These are phyloP conservation scores for Lanistes nyassanus DNA, from an alignment of 1,140 invertebrate genomes.

Conservation along the genomic window DNA sequence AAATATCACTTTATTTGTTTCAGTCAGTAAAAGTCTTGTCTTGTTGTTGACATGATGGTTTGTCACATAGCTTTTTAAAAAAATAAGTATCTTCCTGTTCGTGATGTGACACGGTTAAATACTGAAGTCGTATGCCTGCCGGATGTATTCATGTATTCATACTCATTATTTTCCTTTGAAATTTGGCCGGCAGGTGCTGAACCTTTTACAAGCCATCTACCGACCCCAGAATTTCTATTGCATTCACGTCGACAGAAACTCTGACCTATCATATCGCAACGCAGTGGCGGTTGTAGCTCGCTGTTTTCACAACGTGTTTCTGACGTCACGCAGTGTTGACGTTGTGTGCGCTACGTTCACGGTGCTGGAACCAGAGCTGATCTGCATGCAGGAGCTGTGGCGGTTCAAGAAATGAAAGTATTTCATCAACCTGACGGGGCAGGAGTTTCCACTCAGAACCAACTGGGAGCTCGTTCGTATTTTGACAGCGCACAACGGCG, in stretches of 20 bases:
- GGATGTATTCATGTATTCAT: too few relatives aligned
- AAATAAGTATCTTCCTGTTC: too few relatives aligned
- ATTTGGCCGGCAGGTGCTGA: not conserved
- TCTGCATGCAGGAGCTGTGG: slow-evolving; percentile 44
- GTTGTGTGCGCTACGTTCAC: slow-evolving; percentile 43
- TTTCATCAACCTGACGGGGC: slow-evolving; percentile 54
- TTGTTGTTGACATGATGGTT: too few relatives aligned
- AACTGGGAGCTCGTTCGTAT: slow-evolving; percentile 52
- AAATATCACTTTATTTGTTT: too few relatives aligned
- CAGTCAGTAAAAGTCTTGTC: too few relatives aligned
- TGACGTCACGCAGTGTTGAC: slow-evolving; percentile 35
- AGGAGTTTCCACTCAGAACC: slow-evolving; percentile 56
- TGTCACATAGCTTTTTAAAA: too few relatives aligned
- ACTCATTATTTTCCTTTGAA: too few relatives aligned
- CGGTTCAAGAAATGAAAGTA: slow-evolving; percentile 49
- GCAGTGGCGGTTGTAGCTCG: slow-evolving; percentile 41
- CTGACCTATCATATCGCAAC: slow-evolving; percentile 17
- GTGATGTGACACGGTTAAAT: too few relatives aligned
- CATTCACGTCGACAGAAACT: slow-evolving; percentile 57
- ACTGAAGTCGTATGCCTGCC: too few relatives aligned
- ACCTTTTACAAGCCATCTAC: slow-evolving; percentile 53
- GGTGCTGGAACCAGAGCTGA: slow-evolving; percentile 45
- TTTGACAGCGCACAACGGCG: slow-evolving; percentile 43
- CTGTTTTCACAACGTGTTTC: slow-evolving; percentile 59
- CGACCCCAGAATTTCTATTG: slow-evolving; percentile 59